Conservation (phyloP, 2,888 invertebrate species). For the Parnassius mnemosyne region DNA sequence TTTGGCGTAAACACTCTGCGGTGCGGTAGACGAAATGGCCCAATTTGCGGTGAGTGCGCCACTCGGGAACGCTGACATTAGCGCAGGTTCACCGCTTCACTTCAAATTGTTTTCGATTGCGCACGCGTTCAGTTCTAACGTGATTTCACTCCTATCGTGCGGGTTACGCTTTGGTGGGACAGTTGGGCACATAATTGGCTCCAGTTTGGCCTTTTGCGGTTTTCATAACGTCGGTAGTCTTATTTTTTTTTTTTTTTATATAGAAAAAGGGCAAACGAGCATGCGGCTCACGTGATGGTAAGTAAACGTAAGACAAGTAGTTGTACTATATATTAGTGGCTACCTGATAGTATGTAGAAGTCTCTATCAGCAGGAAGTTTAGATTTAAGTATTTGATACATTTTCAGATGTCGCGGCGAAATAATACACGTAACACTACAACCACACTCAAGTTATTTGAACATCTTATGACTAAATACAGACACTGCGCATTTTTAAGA, state of each 20-base stretch:
- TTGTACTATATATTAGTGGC: too few relatives aligned
- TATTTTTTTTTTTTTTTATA: background rate
- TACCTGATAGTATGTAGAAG: too few relatives aligned
- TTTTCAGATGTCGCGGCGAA: too few relatives aligned
- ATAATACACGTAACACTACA: too few relatives aligned
- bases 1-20: constrained; percentile 27
- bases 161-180: background rate
- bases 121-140: constrained; percentile 39
- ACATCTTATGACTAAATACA: too few relatives aligned
- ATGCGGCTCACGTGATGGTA: too few relatives aligned
- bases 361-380: too few relatives aligned
- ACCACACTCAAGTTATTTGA: too few relatives aligned
- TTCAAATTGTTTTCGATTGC: constrained; percentile 63
- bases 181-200: constrained; percentile 7
- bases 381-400: too few relatives aligned
- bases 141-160: constrained; percentile 1
- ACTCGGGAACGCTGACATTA: constrained; percentile 17
- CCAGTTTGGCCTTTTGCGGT: constrained; percentile 2
- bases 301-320: background rate
- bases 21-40: constrained; percentile 26
- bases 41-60: constrained; percentile 24
- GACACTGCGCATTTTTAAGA: too few relatives aligned
- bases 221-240: background rate
- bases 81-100: constrained; percentile 23
- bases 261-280: too few relatives aligned